Evolutionary conservation across 1,140 invertebrate species (phyloP).

Genomic region (Microplitis mediator): DNA sequence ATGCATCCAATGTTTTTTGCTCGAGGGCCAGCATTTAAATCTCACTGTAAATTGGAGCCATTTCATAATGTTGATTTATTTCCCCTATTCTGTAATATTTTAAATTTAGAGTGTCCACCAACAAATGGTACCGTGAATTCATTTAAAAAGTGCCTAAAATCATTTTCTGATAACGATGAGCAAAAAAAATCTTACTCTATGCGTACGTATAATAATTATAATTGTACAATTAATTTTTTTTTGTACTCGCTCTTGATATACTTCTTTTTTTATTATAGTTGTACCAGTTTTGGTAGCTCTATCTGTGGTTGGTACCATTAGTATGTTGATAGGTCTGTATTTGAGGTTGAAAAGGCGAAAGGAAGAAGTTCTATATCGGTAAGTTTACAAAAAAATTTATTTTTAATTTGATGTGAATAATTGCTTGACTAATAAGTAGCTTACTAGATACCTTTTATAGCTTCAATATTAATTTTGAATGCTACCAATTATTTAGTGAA

Average conservation of each 20-base stretch:
- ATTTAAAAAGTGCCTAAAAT: conserved; percentile 45
- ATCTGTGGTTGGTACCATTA: not conserved
- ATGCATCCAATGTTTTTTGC: conserved; percentile 78
- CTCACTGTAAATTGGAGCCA: conserved; percentile 60
- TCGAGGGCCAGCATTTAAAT: conserved; percentile 68
- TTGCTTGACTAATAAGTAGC: not conserved
- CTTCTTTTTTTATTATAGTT: not conserved
- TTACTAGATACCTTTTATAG: not conserved
- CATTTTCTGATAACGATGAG: not conserved
- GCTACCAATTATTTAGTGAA: no score
- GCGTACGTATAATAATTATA: conserved; percentile 10
- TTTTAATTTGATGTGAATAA: not conserved
- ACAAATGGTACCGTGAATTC: conserved; percentile 61
- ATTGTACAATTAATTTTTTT: not conserved
- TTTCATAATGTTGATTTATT: conserved; percentile 73
- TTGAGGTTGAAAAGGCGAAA: not conserved
- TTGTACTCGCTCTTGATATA: not conserved
- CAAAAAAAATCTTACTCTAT: conserved; percentile 1
- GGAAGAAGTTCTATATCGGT: conserved; percentile 2
- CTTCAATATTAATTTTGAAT: no score
- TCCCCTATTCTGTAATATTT: conserved; percentile 70
- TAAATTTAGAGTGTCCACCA: conserved; percentile 60
- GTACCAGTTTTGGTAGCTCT: not conserved
- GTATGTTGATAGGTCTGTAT: not conserved
- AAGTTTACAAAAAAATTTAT: not conserved